These are phyloP conservation scores for Nebria brevicollis DNA, from an alignment of 2,888 invertebrate species.

Conservation along the genomic window DNA sequence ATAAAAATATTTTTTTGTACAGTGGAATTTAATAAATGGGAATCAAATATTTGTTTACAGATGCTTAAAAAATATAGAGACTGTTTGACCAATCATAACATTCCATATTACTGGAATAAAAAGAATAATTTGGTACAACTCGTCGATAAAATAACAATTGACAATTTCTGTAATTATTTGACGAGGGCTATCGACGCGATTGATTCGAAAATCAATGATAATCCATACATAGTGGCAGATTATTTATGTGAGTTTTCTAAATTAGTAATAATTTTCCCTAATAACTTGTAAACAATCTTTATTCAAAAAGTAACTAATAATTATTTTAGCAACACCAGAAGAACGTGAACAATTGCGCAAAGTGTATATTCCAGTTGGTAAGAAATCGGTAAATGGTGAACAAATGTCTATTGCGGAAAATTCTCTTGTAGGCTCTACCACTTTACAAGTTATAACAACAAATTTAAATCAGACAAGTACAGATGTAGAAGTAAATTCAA, in stretches of 20 bases:
- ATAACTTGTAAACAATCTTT: background rate
- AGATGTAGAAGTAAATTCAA: background rate
- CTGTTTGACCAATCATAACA: conserved; percentile 50
- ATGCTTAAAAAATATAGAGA: conserved; percentile 58
- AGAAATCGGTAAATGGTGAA: conserved; percentile 12
- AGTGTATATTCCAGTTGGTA: conserved; percentile 27
- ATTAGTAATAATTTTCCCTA: conserved; percentile 26
- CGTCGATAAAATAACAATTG: conserved; percentile 58
- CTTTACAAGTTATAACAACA: background rate
- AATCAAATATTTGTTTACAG: background rate
- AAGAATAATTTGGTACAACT: conserved; percentile 57
- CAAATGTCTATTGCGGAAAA: conserved; percentile 16
- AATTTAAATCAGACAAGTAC: background rate
- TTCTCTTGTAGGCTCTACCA: background rate
- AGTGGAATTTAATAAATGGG: background rate
- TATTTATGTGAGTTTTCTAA: conserved; percentile 55
- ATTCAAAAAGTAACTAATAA: too few species aligned
- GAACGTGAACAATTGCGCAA: conserved; percentile 21
- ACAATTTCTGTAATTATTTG: conserved; percentile 60
- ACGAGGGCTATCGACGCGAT: conserved; percentile 61
- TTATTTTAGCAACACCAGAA: conserved; percentile 26
- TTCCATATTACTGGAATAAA: conserved; percentile 61
- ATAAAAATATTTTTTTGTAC: background rate
- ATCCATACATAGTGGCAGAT: conserved; percentile 55
- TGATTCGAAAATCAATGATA: conserved; percentile 52